phyloP scores from a whole-genome alignment of 2,888 invertebrate species.

The Halocaridina rubra region DNA sequence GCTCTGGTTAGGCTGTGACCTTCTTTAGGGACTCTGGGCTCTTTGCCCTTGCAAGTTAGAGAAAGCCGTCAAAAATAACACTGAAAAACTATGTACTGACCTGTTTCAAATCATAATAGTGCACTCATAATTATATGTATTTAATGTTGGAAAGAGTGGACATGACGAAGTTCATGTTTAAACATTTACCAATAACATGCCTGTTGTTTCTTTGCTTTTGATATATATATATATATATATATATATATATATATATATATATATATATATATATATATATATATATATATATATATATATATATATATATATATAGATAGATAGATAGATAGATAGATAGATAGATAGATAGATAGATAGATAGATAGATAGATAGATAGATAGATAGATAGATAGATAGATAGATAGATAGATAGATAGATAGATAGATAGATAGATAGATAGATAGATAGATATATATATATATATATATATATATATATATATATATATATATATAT shows the following conservation, averaged over 20 bases:
- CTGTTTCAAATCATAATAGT: too few relatives aligned
- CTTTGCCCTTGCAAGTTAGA: too few relatives aligned
- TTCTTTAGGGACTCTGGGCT: too few relatives aligned
- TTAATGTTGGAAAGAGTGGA: background rate
- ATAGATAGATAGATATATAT: background rate
- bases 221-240: too few relatives aligned
- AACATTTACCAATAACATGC: too few relatives aligned
- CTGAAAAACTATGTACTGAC: background rate
- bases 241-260: background rate
- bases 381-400: background rate
- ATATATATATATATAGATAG: background rate
- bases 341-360: background rate
- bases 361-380: background rate
- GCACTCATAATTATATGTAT: too few relatives aligned
- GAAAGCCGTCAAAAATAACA: background rate
- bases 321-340: background rate
- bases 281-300: background rate
- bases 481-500: background rate
- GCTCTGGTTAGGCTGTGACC: too few relatives aligned
- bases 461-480: background rate
- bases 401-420: background rate
- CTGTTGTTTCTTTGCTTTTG: too few relatives aligned
- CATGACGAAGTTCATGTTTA: background rate
- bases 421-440: background rate
- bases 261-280: background rate